A percentile compares a stretch with the other conserved stretches of the same genome.
Conservation (phyloP, 2,797 vertebrate genomes). For the Sciurus vulgaris region DNA sequence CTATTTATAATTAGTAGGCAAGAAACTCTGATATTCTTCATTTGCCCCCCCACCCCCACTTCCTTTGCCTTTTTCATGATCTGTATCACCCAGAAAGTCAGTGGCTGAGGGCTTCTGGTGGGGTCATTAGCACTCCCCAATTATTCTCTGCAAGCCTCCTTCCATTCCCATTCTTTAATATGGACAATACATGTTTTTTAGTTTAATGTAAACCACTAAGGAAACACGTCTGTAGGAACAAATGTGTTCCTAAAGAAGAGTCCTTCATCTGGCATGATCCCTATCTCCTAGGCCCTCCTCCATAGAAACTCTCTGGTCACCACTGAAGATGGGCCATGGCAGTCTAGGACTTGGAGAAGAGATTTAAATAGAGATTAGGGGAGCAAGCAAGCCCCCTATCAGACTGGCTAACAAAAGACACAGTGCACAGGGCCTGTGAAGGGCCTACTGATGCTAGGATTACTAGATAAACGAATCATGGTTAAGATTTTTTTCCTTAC, state of each 20-base stretch:
- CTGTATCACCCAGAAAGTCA: not conserved
- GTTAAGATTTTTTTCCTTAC: not conserved
- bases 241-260: too few species aligned
- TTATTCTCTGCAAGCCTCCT: not conserved
- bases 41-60: not conserved
- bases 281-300: not conserved
- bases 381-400: not conserved
- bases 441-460: not conserved
- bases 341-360: not conserved
- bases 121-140: not conserved
- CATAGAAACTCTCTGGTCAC: not conserved
- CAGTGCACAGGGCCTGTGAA: not conserved
- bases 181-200: not conserved
- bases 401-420: not conserved
- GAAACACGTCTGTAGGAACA: slow-evolving; percentile 11
- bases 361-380: not conserved
- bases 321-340: not conserved
- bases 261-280: not conserved
- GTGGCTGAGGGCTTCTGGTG: not conserved
- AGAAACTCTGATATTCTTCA: not conserved
- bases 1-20: slow-evolving; percentile 23
- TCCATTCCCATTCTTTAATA: not conserved
- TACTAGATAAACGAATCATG: not conserved
- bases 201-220: not conserved
- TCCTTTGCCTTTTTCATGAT: not conserved